Evolutionary conservation across 2,888 invertebrate species (phyloP).

Genomic region (Patella pellucida): DNA sequence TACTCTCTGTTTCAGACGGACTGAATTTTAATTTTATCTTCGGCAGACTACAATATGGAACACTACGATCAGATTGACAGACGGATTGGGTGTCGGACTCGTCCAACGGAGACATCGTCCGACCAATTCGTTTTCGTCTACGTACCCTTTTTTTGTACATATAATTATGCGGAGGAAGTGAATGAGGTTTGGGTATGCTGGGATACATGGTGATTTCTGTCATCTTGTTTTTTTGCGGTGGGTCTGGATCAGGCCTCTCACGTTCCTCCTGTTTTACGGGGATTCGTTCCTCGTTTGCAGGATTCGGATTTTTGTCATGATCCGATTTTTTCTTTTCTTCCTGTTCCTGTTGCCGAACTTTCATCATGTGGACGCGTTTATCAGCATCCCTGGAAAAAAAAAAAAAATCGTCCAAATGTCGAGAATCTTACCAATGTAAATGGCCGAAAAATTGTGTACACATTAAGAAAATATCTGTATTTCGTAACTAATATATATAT

Average conservation of each 20-base stretch:
- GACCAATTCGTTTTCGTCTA: background rate
- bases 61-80: background rate
- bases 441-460: no score
- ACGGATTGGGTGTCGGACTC: background rate
- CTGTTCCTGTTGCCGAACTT: constrained; percentile 21
- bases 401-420: background rate
- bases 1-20: background rate
- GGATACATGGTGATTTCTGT: constrained; percentile 51
- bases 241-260: constrained; percentile 20
- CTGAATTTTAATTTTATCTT: background rate
- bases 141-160: constrained; percentile 48
- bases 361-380: constrained; percentile 38
- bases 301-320: constrained; percentile 33
- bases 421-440: no score
- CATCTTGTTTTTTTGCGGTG: constrained; percentile 34
- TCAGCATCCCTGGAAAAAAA: constrained; percentile 52
- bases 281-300: background rate
- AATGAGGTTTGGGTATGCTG: constrained; percentile 60
- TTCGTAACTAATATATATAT: no score
- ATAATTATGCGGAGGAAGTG: constrained; percentile 53
- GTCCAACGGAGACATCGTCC: background rate
- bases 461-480: no score
- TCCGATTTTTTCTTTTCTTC: constrained; percentile 33
- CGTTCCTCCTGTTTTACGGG: background rate
- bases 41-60: background rate